A percentile compares a stretch with the other conserved stretches of the same genome.
These are phyloP conservation scores for Heterochromis multidens DNA, from an alignment of 2,113 vertebrate species.

Conservation along the genomic window DNA sequence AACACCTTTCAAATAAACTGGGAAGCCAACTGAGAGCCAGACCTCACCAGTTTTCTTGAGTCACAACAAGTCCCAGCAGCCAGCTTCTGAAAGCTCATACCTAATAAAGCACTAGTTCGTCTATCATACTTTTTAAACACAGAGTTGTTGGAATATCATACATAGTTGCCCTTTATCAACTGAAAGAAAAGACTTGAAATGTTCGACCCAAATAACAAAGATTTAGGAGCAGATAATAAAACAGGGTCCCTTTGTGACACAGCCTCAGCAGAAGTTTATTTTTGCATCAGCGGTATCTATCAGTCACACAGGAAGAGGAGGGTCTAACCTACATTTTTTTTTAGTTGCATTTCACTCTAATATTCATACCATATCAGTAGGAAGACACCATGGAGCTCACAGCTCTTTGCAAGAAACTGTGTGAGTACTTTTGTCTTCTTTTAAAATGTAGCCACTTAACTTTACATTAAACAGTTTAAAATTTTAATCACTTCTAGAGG, in stretches of 20 bases:
- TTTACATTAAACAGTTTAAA: too few species aligned
- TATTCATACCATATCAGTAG: not conserved
- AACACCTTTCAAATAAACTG: too few species aligned
- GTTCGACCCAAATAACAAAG: not conserved
- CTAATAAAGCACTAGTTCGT: not conserved
- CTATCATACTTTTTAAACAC: not conserved
- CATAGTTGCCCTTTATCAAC: not conserved
- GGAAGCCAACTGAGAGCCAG: too few species aligned
- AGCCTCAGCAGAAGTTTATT: not conserved
- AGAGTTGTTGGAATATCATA: not conserved
- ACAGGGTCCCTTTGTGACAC: not conserved
- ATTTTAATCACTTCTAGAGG: not conserved
- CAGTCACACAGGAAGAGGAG: not conserved
- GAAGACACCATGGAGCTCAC: not conserved
- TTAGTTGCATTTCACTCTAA: not conserved
- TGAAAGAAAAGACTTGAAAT: not conserved
- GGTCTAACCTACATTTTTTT: not conserved
- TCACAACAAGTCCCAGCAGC: not conserved
- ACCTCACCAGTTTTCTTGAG: too few species aligned
- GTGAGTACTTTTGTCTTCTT: not conserved
- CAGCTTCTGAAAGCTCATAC: not conserved
- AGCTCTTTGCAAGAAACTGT: not conserved
- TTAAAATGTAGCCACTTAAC: not conserved
- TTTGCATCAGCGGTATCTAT: not conserved
- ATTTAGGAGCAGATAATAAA: not conserved